Percentiles rank a stretch among this genome's conserved stretches.
Evolutionary conservation across 2,113 vertebrate species (phyloP).

Genomic region (Mionectes macconnelli): DNA sequence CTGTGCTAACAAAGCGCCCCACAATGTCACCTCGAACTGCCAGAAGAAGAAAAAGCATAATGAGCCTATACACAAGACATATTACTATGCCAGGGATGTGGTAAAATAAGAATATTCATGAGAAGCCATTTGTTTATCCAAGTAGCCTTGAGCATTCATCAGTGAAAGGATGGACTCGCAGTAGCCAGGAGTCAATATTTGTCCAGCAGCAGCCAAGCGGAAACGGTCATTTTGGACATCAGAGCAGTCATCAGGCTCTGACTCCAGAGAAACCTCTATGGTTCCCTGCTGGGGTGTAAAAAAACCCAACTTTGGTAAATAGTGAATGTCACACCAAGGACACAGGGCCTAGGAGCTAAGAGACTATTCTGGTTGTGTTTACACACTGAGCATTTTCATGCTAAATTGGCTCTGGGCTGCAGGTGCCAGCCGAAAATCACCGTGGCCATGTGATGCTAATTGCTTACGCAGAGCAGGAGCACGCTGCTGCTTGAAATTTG

Average conservation of each 20-base stretch:
- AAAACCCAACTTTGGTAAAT: neutral
- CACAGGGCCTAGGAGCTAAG: neutral
- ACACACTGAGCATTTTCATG: neutral
- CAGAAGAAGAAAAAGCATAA: neutral
- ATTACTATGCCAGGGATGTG: neutral
- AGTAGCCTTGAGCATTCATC: conserved; percentile 45
- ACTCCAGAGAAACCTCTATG: neutral
- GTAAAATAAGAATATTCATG: conserved; percentile 51
- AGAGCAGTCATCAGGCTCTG: neutral
- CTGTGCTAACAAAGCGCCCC: neutral
- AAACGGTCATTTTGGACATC: neutral
- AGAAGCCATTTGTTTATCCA: conserved; percentile 56
- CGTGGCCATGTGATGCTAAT: neutral
- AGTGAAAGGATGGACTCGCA: neutral
- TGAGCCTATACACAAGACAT: neutral
- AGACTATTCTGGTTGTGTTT: neutral
- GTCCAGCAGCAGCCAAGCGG: neutral
- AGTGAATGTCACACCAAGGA: conserved; percentile 7
- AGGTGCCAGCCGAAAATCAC: conserved; percentile 21
- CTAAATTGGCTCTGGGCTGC: neutral
- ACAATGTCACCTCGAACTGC: conserved; percentile 8
- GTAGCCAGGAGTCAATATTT: conserved; percentile 48
- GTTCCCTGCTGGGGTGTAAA: neutral
- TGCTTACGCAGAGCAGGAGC: neutral
- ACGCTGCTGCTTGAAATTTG: neutral